Base-by-base conservation (phyloP, 2,888 invertebrate species). In the Pheosia gnoma region DNA sequence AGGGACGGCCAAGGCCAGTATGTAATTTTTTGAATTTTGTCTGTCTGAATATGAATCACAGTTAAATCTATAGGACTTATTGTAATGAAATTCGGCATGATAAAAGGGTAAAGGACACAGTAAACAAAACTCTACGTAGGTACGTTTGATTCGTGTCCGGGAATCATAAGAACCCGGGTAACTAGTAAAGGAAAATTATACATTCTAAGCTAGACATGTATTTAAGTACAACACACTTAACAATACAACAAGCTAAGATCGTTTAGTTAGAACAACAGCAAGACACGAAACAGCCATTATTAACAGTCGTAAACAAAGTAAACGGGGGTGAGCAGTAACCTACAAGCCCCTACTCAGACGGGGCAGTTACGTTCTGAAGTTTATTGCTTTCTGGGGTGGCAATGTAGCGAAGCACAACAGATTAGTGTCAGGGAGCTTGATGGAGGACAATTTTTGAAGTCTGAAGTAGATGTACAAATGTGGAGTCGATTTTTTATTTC, bases 231-330 rank as follows among this genome's bases (percentile, higher is more conserved):
- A 7, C 1, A 51, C 10, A 9, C 6, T 47, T 6, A 7, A 25
- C 13, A 51, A 51, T 25, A 25, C n/a, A 51, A 51, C n/a, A 49
- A 49, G n/a, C 49, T 13, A 49, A 3, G n/a, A 9, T 5, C n/a
- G n/a, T 13, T 13, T 3, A 49, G 8, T 5, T 49, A 51, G 8
- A 51, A 25, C 51, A 51, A 47, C 38, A 10, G 49, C 56, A 59
- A 62, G 56, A 74, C 72, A 68, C 25, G 70, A 65, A 72, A 66
- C 62, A 60, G 45, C 65, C 61, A 74, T 71, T 63, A 66, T 59
- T 11, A 57, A n/a, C 55, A 45, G 61, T 62, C 60, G 58, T 63
- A 60, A 60, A 63, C 61, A 62, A 37, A 54, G 51, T 9, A 8
- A 61, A 38, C 51, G 45, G 47, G 49, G 53, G 55, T 51, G 13